phyloP scores from a whole-genome alignment of 2,888 invertebrate genomes.

The Acleris cristana region DNA sequence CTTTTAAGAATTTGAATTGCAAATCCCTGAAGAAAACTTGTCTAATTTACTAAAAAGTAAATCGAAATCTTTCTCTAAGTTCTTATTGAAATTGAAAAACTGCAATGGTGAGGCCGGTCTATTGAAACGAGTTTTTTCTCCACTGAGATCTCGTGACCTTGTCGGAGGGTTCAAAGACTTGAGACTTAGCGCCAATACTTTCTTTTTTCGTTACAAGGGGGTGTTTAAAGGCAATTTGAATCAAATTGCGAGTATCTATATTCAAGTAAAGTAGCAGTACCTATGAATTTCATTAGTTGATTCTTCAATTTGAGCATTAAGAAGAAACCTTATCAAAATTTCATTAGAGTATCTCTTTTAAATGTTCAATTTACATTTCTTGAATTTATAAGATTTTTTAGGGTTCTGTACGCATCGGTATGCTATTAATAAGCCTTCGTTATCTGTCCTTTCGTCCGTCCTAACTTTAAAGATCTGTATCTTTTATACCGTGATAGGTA shows the following conservation, averaged over 20 bases:
- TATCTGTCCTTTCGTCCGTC: no score
- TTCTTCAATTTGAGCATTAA: constrained; percentile 1
- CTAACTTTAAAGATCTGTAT: no score
- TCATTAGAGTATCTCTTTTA: background rate
- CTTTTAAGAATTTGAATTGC: constrained; percentile 8
- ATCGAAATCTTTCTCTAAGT: constrained; percentile 25
- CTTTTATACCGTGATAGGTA: no score
- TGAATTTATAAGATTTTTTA: no score
- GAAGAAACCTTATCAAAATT: background rate
- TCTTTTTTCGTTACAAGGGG: constrained; percentile 59
- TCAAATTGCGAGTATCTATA: constrained; percentile 27
- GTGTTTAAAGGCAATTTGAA: constrained; percentile 41
- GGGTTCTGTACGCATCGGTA: no score
- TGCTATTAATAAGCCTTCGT: no score
- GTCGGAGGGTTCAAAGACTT: constrained; percentile 35
- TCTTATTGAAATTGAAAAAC: constrained; percentile 44
- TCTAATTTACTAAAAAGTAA: constrained; percentile 42
- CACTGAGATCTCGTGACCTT: constrained; percentile 51
- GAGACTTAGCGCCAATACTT: constrained; percentile 54
- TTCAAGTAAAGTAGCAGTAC: constrained; percentile 18
- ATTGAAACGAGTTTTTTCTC: constrained; percentile 53
- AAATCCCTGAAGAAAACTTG: background rate
- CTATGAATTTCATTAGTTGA: constrained; percentile 17
- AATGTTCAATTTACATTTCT: no score
- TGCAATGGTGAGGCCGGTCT: constrained; percentile 46